Evolutionary conservation across 2,113 vertebrate species (phyloP).

Genomic region (Microcebus lehilahytsara): DNA sequence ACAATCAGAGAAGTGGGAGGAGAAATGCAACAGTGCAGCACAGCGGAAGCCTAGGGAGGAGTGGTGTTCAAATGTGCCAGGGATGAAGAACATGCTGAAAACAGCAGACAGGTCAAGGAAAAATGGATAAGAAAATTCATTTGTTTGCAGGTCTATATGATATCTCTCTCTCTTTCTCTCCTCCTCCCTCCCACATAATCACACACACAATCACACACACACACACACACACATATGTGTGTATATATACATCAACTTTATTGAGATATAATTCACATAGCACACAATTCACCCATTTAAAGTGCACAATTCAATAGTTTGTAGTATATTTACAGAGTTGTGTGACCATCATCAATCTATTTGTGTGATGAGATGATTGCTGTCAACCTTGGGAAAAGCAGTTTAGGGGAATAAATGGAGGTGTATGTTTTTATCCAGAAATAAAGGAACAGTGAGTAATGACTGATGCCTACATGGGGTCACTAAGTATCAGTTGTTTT

Average conservation of each 20-base stretch:
- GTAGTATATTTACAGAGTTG: neutral
- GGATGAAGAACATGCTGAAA: neutral
- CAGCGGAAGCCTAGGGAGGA: neutral
- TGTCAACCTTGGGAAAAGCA: neutral
- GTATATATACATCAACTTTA: neutral
- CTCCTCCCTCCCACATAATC: neutral
- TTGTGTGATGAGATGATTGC: neutral
- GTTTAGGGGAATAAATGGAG: neutral
- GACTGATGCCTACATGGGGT: neutral
- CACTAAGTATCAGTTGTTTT: neutral
- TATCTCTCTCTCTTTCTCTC: neutral
- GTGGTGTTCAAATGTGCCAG: neutral
- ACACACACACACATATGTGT: too few relatives aligned
- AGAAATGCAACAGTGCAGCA: neutral
- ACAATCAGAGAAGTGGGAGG: neutral
- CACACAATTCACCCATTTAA: neutral
- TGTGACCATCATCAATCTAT: neutral
- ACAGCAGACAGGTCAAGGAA: neutral
- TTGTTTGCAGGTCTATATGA: neutral
- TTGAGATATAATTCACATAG: neutral
- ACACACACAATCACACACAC: too few relatives aligned
- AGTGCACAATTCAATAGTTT: neutral
- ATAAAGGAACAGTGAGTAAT: neutral
- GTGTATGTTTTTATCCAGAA: neutral
- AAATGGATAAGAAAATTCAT: neutral